Evolutionary conservation across 2,888 invertebrate species (phyloP).

Genomic region (Amorpha juglandis): DNA sequence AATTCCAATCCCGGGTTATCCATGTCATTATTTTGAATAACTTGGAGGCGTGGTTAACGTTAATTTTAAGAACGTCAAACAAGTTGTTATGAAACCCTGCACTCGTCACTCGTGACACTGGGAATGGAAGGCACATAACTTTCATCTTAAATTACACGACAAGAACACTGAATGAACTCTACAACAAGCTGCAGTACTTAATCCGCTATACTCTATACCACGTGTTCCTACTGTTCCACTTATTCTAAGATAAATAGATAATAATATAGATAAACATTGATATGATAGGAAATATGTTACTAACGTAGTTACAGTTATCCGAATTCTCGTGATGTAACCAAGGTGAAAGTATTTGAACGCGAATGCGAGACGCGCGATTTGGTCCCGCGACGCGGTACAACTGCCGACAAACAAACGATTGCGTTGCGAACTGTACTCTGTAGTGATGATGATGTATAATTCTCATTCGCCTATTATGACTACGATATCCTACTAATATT

Average conservation of each 20-base stretch:
- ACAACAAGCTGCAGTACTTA: not conserved
- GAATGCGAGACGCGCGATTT: slow-evolving; percentile 5
- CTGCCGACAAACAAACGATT: not conserved
- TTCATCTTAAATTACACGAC: not conserved
- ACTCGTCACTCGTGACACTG: too few relatives aligned
- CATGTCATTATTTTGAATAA: too few relatives aligned
- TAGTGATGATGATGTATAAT: not conserved
- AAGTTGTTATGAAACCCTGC: too few relatives aligned
- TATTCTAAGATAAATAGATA: slow-evolving; percentile 2
- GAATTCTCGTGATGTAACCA: slow-evolving; percentile 11
- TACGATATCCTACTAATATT: too few relatives aligned
- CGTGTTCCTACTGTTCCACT: not conserved
- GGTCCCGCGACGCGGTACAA: not conserved
- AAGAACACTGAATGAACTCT: not conserved
- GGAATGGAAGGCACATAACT: too few relatives aligned
- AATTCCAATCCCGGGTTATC: too few relatives aligned
- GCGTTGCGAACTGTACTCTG: not conserved
- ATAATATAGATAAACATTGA: slow-evolving; percentile 5
- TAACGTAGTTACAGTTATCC: slow-evolving; percentile 4
- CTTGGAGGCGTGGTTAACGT: too few relatives aligned
- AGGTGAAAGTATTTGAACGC: slow-evolving; percentile 7
- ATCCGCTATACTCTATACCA: not conserved
- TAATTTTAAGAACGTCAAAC: too few relatives aligned
- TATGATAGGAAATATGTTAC: slow-evolving; percentile 1
- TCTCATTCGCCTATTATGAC: not conserved